Base-by-base conservation (phyloP, 2,888 invertebrate species). In the Mythimna albipuncta region DNA sequence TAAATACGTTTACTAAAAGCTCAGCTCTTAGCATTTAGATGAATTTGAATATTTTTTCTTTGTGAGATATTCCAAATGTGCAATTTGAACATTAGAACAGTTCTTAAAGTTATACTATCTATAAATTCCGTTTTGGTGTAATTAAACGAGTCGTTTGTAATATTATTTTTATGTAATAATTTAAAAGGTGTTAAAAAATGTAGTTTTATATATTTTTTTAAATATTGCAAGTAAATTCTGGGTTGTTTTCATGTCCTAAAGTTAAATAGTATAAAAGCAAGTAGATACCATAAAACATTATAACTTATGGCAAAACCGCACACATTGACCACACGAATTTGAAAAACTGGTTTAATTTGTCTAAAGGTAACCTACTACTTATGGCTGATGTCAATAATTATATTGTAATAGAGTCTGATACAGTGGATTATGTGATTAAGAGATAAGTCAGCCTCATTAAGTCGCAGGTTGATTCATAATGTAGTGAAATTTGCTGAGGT, bases 1-100 rank as follows among this genome's bases (percentile, higher is more conserved):
- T 89, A 87, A 84, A 87, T 87, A 89, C 86, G 85, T 87, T 87
- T 85, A 89, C 89, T 91, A 91, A 87, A 92, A 92, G 92, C 92
- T 89, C 88, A 89, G 89, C 89, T 87, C 88, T 88, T 90, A 90
- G 87, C 86, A 85, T 85, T 86, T 87, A 89, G 69, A 87, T 86
- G 87, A 87, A 85, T 77, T 81, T 67, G 63, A 84, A 71, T 81
- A 79, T 79, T 83, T 79, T 32, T 84, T 84, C 79, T 84, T 87
- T 82, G 89, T 88, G 88, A 87, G 85, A 89, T 85, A 88, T 89
- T 88, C 75, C 87, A 88, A 90, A 89, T 88, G 91, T 91, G 90
- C 89, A 89, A 73, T 83, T 87, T 80, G 79, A 87, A 85, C 86
- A 82, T 87, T 83, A 77, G 83, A 86, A 82, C 75, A 81, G 81